Percentiles rank a stretch among this genome's conserved stretches.
These are phyloP conservation scores for Apotomis turbidana DNA, from an alignment of 2,888 invertebrate genomes.

Conservation along the genomic window DNA sequence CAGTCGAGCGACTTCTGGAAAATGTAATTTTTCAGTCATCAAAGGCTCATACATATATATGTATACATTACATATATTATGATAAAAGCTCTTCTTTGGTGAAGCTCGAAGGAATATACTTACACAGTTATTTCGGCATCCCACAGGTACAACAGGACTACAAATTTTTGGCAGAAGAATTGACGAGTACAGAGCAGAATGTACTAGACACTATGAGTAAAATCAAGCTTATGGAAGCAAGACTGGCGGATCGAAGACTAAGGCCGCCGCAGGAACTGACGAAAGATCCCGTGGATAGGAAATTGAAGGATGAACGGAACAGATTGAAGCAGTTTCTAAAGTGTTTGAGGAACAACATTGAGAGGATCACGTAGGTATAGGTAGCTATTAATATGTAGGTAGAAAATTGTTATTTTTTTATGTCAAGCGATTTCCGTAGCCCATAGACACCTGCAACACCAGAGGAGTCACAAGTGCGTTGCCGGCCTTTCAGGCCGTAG, in stretches of 20 bases:
- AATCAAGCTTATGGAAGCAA: slow-evolving; percentile 87
- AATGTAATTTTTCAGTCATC: no score
- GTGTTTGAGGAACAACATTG: slow-evolving; percentile 83
- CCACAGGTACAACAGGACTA: slow-evolving; percentile 86
- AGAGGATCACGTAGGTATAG: slow-evolving; percentile 82
- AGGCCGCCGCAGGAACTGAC: slow-evolving; percentile 87
- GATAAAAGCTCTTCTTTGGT: background rate
- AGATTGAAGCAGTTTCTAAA: slow-evolving; percentile 84
- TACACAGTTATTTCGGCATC: background rate
- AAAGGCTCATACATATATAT: no score
- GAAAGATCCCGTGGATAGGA: slow-evolving; percentile 85
- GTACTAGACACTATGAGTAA: slow-evolving; percentile 87
- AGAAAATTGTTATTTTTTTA: no score
- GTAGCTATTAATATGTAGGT: no score
- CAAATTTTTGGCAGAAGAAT: slow-evolving; percentile 87
- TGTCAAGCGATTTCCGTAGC: no score
- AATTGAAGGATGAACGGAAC: slow-evolving; percentile 85
- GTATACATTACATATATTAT: no score
- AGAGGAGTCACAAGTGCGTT: no score
- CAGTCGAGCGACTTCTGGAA: no score
- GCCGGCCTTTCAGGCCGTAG: no score
- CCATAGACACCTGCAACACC: no score
- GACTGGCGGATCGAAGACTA: slow-evolving; percentile 87
- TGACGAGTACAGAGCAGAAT: slow-evolving; percentile 86
- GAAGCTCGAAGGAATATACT: background rate